These are phyloP conservation scores for Galagoides demidoff DNA, from an alignment of 2,797 vertebrate genomes.

Conservation along the genomic window DNA sequence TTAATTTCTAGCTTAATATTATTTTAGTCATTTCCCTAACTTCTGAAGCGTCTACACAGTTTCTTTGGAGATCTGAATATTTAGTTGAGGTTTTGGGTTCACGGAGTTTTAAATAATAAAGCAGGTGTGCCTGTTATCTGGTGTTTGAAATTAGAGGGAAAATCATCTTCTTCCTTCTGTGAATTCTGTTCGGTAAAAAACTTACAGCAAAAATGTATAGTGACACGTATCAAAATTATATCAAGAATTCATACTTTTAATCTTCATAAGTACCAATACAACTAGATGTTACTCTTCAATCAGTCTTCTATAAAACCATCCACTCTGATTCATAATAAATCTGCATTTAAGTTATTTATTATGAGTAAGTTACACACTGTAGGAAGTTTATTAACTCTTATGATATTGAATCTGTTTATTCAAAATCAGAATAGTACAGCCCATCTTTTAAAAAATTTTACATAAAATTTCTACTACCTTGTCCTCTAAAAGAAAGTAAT, in stretches of 20 bases:
- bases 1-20: not conserved
- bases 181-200: conserved; percentile 60
- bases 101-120: conserved; percentile 20
- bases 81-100: not conserved
- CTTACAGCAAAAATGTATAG: conserved; percentile 50
- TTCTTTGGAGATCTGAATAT: conserved; percentile 37
- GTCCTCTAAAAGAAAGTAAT: not conserved
- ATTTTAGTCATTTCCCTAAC: not conserved
- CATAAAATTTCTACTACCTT: not conserved
- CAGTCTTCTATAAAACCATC: conserved; percentile 5
- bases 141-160: conserved; percentile 53
- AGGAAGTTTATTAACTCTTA: conserved; percentile 29
- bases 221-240: conserved; percentile 65
- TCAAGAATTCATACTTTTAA: conserved; percentile 48
- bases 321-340: conserved; percentile 13
- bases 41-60: not conserved
- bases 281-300: not conserved
- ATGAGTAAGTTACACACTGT: not conserved
- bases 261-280: conserved; percentile 19
- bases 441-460: not conserved
- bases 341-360: not conserved
- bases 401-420: conserved; percentile 47
- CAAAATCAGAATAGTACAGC: conserved; percentile 31
- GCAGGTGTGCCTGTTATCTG: not conserved
- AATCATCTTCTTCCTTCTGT: not conserved